Conservation (phyloP, 2,113 vertebrate genomes). For the Barbus barbus region DNA sequence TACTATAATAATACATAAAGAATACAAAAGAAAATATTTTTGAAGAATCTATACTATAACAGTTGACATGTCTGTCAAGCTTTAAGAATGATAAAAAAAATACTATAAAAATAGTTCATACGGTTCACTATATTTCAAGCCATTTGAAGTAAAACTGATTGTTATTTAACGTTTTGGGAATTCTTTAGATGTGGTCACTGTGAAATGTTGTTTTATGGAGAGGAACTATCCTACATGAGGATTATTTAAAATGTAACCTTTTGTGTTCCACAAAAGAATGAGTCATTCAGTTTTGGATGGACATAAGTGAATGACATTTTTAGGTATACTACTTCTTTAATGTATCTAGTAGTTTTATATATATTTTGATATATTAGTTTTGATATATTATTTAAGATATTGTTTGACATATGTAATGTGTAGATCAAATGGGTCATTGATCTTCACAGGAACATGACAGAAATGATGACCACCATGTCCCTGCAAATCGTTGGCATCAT, state of each 20-base stretch:
- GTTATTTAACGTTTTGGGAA: not conserved
- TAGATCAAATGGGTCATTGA: slow-evolving; percentile 18
- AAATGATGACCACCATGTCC: slow-evolving; percentile 98
- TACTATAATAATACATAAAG: not conserved
- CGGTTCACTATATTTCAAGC: not conserved
- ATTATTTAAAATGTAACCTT: not conserved
- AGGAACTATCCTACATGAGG: not conserved
- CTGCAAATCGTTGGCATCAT: slow-evolving; percentile 96
- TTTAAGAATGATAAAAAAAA: not conserved
- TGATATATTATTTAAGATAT: too few relatives aligned
- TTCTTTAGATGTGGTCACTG: not conserved
- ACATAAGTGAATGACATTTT: too few relatives aligned
- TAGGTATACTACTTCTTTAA: not conserved
- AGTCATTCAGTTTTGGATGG: not conserved
- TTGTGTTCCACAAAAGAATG: not conserved
- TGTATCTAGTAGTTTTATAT: slow-evolving; percentile 3
- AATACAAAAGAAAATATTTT: not conserved
- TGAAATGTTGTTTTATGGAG: not conserved
- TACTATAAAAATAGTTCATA: not conserved
- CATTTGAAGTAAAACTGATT: too few relatives aligned
- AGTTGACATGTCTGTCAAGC: not conserved
- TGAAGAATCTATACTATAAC: not conserved
- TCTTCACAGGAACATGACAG: slow-evolving; percentile 88
- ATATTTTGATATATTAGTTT: too few relatives aligned
- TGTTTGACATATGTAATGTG: not conserved